These are phyloP conservation scores for Parazoanthus atlanticus DNA, from an alignment of 92 coral and sea anemone genomes.

Conservation along the genomic window DNA sequence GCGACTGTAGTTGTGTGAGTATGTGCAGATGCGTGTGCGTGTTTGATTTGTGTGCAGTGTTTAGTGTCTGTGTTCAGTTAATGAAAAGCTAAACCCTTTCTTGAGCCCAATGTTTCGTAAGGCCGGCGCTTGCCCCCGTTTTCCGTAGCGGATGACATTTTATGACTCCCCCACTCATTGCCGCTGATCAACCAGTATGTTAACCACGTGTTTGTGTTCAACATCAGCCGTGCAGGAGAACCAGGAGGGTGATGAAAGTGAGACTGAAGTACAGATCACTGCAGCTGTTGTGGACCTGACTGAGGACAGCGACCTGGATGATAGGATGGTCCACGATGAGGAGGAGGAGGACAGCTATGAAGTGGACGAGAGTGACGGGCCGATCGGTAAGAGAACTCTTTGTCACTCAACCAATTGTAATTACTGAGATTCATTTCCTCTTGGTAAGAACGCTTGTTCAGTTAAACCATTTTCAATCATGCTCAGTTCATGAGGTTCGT, in stretches of 20 bases:
- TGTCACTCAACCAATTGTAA: not conserved
- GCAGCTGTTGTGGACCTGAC: conserved; percentile 90
- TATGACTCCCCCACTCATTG: no score
- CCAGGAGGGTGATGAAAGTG: conserved; percentile 58
- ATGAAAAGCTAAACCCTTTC: no score
- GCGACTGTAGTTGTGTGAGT: no score
- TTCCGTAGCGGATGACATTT: no score
- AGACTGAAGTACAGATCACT: conserved; percentile 82
- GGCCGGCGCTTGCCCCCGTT: no score
- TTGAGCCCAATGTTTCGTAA: no score
- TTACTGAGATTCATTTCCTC: not conserved
- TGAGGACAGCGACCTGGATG: conserved; percentile 67
- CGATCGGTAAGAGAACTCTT: not conserved
- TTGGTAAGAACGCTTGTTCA: not conserved
- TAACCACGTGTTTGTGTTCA: not conserved
- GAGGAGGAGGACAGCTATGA: conserved; percentile 80
- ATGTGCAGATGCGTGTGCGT: no score
- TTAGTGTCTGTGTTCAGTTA: no score
- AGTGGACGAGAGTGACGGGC: conserved; percentile 78
- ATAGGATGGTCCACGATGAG: conserved; percentile 67
- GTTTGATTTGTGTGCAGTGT: no score
- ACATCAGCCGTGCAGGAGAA: conserved; percentile 20
- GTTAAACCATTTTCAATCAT: not conserved
- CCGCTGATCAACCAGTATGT: not conserved
- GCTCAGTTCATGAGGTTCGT: no score